Evolutionary conservation across 2,888 invertebrate genomes (phyloP).

Genomic region (Meta bourneti): DNA sequence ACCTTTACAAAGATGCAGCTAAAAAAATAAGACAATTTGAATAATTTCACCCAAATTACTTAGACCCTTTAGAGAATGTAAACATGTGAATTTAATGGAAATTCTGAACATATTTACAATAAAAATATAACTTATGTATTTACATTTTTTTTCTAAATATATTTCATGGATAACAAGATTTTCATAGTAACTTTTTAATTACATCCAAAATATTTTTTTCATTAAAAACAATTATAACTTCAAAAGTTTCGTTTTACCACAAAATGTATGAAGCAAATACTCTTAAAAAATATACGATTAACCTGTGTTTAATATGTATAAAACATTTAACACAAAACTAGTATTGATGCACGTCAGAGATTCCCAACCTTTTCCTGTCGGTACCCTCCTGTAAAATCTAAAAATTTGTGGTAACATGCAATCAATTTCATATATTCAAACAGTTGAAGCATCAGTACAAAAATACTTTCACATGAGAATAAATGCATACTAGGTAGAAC

Average conservation of each 20-base stretch:
- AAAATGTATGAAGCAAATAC: constrained; percentile 46
- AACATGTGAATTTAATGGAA: constrained; percentile 17
- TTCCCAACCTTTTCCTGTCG: background rate
- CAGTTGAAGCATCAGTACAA: too few species aligned
- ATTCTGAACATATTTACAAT: constrained; percentile 48
- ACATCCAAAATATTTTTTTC: constrained; percentile 50
- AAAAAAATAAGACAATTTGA: constrained; percentile 18
- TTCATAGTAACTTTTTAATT: constrained; percentile 31
- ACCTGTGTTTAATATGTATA: constrained; percentile 25
- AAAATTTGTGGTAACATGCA: background rate
- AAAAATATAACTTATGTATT: constrained; percentile 47
- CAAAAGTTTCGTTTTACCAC: constrained; percentile 31
- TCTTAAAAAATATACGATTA: constrained; percentile 35
- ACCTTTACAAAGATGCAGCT: constrained; percentile 17
- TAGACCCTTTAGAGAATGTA: constrained; percentile 9
- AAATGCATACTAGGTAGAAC: too few species aligned
- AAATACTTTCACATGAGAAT: too few species aligned
- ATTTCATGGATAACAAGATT: constrained; percentile 41
- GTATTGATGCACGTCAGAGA: background rate
- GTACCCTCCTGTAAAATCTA: background rate
- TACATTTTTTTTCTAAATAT: constrained; percentile 55
- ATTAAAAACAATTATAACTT: constrained; percentile 39
- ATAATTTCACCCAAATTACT: constrained; percentile 24
- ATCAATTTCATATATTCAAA: too few species aligned
- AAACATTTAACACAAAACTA: constrained; percentile 12